Conservation (phyloP, 2,888 invertebrate species). For the Salpingus planirostris region DNA sequence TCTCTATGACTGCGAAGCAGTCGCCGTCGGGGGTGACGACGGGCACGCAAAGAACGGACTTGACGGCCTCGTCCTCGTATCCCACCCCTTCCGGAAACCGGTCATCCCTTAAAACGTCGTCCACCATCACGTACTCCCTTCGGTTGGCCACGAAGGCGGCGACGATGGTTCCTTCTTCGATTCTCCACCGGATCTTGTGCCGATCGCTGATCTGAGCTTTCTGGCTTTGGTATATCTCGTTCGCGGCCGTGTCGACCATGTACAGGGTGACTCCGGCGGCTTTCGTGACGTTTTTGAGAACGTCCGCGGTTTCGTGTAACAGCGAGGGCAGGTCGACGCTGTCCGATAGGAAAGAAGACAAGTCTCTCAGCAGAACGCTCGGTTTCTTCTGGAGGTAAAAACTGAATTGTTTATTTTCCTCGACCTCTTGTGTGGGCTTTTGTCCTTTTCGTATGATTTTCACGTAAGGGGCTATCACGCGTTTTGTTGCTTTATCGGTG, state of each 20-base stretch:
- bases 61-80: slow-evolving; percentile 38
- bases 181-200: slow-evolving; percentile 50
- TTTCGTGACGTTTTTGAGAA: slow-evolving; percentile 47
- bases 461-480: slow-evolving; percentile 53
- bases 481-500: slow-evolving; percentile 46
- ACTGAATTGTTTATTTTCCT: slow-evolving; percentile 29
- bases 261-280: slow-evolving; percentile 53
- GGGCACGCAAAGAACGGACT: slow-evolving; percentile 51
- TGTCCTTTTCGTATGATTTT: slow-evolving; percentile 32
- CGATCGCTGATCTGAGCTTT: slow-evolving; percentile 41
- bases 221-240: slow-evolving; percentile 49
- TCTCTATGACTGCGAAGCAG: slow-evolving; percentile 51
- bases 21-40: slow-evolving; percentile 50
- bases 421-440: slow-evolving; percentile 19
- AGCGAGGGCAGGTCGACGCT: slow-evolving; percentile 48
- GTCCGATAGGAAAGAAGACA: slow-evolving; percentile 46
- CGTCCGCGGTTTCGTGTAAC: slow-evolving; percentile 49
- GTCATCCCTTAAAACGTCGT: slow-evolving; percentile 48
- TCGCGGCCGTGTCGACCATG: slow-evolving; percentile 45
- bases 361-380: slow-evolving; percentile 32
- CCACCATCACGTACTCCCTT: slow-evolving; percentile 47
- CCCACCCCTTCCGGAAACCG: slow-evolving; percentile 51
- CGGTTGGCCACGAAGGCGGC: slow-evolving; percentile 51
- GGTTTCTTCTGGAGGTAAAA: slow-evolving; percentile 38
- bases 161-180: slow-evolving; percentile 46